phyloP scores from a whole-genome alignment of 2,888 invertebrate species.

The Spatulosminthurus flaviceps region DNA sequence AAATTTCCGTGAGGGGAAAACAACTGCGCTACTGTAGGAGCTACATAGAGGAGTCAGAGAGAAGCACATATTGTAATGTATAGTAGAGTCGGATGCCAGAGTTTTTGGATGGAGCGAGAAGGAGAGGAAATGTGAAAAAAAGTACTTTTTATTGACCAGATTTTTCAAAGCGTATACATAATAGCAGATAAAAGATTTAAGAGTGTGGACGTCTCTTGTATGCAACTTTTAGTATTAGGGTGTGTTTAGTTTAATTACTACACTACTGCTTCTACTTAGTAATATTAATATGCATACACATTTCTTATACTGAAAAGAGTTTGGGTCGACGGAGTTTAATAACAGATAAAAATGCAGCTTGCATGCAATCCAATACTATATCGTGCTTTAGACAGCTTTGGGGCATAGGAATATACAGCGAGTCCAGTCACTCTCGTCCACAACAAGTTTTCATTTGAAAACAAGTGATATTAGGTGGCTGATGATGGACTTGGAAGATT shows the following conservation, averaged over 20 bases:
- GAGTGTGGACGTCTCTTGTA: too few species aligned
- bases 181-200: not conserved
- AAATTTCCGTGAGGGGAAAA: slow-evolving; percentile 24
- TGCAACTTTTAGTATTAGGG: too few species aligned
- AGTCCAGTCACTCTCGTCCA: slow-evolving; percentile 1
- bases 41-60: not conserved
- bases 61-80: not conserved
- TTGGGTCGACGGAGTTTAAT: too few species aligned
- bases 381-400: not conserved
- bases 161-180: slow-evolving; percentile 2
- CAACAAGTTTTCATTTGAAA: slow-evolving; percentile 14
- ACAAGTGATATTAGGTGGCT: not conserved
- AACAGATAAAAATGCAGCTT: slow-evolving; percentile 13
- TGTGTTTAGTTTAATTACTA: too few species aligned
- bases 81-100: not conserved
- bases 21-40: slow-evolving; percentile 5
- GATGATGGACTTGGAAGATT: slow-evolving; percentile 14
- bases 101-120: slow-evolving; percentile 6
- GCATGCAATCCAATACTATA: not conserved
- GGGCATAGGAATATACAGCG: too few species aligned
- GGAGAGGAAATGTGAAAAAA: slow-evolving; percentile 15
- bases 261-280: too few species aligned
- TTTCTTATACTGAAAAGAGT: too few species aligned
- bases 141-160: slow-evolving; percentile 18
- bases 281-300: too few species aligned